Base-by-base conservation (phyloP, 2,113 vertebrate species). In the Pungitius pungitius region DNA sequence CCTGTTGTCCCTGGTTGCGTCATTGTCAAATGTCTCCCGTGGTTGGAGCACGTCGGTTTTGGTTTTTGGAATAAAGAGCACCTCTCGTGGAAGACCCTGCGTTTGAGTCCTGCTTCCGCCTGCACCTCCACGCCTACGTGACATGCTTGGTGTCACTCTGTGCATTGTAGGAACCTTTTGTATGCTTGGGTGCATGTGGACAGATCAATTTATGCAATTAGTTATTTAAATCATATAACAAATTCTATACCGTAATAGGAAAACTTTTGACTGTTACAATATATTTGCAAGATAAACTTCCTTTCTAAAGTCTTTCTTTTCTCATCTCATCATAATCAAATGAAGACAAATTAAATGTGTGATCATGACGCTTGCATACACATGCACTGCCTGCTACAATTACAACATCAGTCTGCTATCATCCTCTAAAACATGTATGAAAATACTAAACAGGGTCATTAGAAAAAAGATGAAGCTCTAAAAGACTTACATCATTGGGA, bases 401-500 rank as follows among this genome's bases (percentile, higher is more conserved):
- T 15, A 24, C 54, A 3, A 7, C 26, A 40, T 26, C 58, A 18
- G 33, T 35, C 13, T 40, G 45, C 30, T 63, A 13, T 69, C 8
- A 43, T 33, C 8, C 26, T 55, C 6, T 1, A 8, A 55, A 51
- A 43, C 59, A 33, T 74, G 27, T 22, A 56, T 43, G 14, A 39
- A 58, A 69, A 61, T 62, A 43, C 11, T 27, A 57, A 40, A n/a
- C 12, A 63, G 43, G 12, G 3, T 22, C 7, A 58, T 13, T 12
- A 65, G 35, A 71, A 18, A 66, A 62, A 65, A 65, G 3, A 51
- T 10, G 20, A 33, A 37, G 27, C 40, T 60, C 33, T 54, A 27
- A 56, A 24, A 55, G 3, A 54, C 54, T 80, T 47, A 72, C 30
- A 71, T 81, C 66, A n/a, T 42, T 26, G n/a, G 22, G 33, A 59